Base-by-base conservation (phyloP, 2,888 invertebrate species). In the Coremacera marginata region DNA sequence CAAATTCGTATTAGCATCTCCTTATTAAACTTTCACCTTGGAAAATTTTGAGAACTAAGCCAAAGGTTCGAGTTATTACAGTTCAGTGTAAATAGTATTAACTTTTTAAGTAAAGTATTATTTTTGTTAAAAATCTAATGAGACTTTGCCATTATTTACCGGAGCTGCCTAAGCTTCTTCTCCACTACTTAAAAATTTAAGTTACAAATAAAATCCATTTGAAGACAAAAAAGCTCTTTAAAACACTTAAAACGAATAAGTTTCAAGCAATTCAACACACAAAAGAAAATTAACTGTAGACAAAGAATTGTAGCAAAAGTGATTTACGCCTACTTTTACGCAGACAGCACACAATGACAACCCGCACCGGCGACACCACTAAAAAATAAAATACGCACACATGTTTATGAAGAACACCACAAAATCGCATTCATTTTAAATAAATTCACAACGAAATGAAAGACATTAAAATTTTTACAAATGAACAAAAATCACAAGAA, bases 291-390 rank as follows among this genome's bases (percentile, higher is more conserved):
- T 44, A 67, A 55, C 55, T 11, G 19, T 31, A 70, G 70, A 27
- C 70, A 55, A 44, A 44, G 5, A 11, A 70, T 55, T 27, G 70
- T 70, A 52, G n/a, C 31, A 19, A 22, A 70, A 70, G 70, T 51
- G 25, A 70, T 70, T 49, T 51, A 22, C 27, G 51, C 25, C 70
- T 14, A 25, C 51, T 22, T 70, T 65, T 65, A 31, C 34, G n/a
- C 44, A 34, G 19, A 19, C 14, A 9, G 8, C 37, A 37, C 67
- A 65, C 25, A 65, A 60, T 25, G 60, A 22, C 49, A 68, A 68
- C 27, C 22, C 25, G 51, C 51, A 51, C 22, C 27, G n/a, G 22
- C 0, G 25, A 67, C 67, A 25, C 44, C 11, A 22, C 67, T 22
- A 67, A 44, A 44, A 55, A 22, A 55, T 19, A 22, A 22, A 9